Evolutionary conservation across 2,888 invertebrate genomes (phyloP), one percentile per base, ranked within the genome.

Genomic region (Cephus sareptanus): DNA sequence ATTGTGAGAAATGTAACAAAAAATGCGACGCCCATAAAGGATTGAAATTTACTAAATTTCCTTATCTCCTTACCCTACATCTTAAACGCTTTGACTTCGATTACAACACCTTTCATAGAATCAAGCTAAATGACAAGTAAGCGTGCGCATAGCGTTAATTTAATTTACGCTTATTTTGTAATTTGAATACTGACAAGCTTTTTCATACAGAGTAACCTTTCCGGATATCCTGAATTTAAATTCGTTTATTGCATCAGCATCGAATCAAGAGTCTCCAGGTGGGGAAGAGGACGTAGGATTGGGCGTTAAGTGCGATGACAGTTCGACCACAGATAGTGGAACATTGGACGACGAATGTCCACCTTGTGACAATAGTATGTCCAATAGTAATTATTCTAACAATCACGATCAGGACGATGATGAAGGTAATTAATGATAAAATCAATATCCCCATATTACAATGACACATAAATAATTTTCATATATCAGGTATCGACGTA

Each of bases 1-100:
- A 94, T 89, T 98, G 98, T 92, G 97, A 97, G 85, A 95, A 95
- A 83, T 98, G 98, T 92, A 94, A 96, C 86, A 96, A 96, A 90
- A 97, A 97, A 89, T 97, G 97, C 89, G 95, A 97, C 90, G 97
- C 97, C 30, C 96, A 97, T 89, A 98, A 98, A 92, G 97, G 98
- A 69, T 92, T 98, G 75, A 96, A 97, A 90, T 97, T 98, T 90
- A 94, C 95, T 33, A 95, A 95, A 83, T 97, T 98, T 90, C 97
- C 98, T 0, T 97, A 98, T 90, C 93, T 98, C 80, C 92, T 98
- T 74, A 97, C 97, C 0, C 92, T 98, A 84, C 97, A 97, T 90
- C 92, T 98, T 86, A 98, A 97, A 90, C 93, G 98, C 80, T 98
- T 98, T 90, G 97, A 97, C 92, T 98, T 97, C 90, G 97, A 98